Percentiles rank a stretch among this genome's conserved stretches.
These are phyloP conservation scores for Zapornia atra DNA, from an alignment of 2,113 vertebrate species.

Conservation along the genomic window DNA sequence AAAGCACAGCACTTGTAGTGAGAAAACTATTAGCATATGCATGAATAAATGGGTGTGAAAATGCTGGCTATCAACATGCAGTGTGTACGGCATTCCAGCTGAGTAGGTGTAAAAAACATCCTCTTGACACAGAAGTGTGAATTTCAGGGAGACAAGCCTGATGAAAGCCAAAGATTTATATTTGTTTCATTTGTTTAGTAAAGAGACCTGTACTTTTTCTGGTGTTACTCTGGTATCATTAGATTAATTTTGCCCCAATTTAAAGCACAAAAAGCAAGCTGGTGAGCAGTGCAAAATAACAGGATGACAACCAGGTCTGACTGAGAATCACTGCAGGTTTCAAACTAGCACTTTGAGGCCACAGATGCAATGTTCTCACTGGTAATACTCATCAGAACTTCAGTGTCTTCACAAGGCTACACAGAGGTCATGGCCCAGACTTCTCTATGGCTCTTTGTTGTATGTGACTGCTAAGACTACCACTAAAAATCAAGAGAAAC, in stretches of 20 bases:
- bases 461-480: not conserved
- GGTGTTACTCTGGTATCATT: not conserved
- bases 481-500: constrained; percentile 28
- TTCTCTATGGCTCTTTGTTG: not conserved
- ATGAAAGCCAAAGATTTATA: not conserved
- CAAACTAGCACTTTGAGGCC: not conserved
- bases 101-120: constrained; percentile 55
- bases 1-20: constrained; percentile 36
- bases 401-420: not conserved
- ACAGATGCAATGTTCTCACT: not conserved
- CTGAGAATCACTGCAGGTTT: not conserved
- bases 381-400: not conserved
- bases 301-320: not conserved
- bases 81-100: constrained; percentile 40
- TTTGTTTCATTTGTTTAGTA: constrained; percentile 27
- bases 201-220: not conserved
- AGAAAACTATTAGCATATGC: constrained; percentile 62
- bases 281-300: not conserved
- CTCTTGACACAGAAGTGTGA: constrained; percentile 52
- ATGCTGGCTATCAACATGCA: constrained; percentile 15
- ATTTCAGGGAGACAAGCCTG: constrained; percentile 44
- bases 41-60: constrained; percentile 67
- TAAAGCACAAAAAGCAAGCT: not conserved
- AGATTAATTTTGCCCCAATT: not conserved
- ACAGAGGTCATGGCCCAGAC: not conserved